Percentiles rank a stretch among this genome's conserved stretches.
These are phyloP conservation scores for Odontesthes bonariensis DNA, from an alignment of 2,113 vertebrate species.

Conservation along the genomic window DNA sequence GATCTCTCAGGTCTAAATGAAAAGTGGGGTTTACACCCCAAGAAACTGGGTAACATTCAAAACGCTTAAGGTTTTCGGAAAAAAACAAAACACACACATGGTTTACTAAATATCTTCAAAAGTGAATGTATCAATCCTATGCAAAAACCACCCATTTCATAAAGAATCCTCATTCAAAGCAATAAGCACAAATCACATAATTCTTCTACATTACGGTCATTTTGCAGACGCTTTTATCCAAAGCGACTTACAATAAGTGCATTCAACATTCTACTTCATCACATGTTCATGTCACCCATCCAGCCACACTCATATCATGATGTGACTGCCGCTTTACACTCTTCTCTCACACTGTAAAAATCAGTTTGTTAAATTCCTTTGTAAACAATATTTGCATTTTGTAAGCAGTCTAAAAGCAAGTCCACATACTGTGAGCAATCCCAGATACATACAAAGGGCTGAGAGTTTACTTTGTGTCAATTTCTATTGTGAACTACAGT, in stretches of 20 bases:
- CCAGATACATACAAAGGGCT: neutral
- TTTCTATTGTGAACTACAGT: slow-evolving; percentile 22
- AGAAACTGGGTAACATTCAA: slow-evolving; percentile 31
- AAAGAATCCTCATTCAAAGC: slow-evolving; percentile 25
- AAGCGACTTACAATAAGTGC: too few species aligned
- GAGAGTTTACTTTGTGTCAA: slow-evolving; percentile 23
- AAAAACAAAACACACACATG: slow-evolving; percentile 32
- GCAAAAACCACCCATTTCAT: slow-evolving; percentile 12
- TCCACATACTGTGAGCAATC: neutral
- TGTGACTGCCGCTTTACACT: slow-evolving; percentile 14
- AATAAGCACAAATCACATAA: slow-evolving; percentile 29
- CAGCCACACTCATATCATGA: slow-evolving; percentile 6
- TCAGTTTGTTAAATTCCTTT: slow-evolving; percentile 29
- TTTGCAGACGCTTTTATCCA: too few species aligned
- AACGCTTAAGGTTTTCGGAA: slow-evolving; percentile 25
- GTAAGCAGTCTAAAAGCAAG: slow-evolving; percentile 26
- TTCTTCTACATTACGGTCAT: too few species aligned
- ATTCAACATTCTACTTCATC: too few species aligned
- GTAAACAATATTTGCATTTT: slow-evolving; percentile 22
- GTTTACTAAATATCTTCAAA: slow-evolving; percentile 43
- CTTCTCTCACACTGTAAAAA: slow-evolving; percentile 10
- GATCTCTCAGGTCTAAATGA: slow-evolving; percentile 63
- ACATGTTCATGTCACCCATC: slow-evolving; percentile 11
- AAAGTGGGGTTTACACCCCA: slow-evolving; percentile 24
- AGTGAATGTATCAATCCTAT: slow-evolving; percentile 5